These are phyloP conservation scores for Danio albolineatus DNA, from an alignment of 2,797 vertebrate species.

Conservation along the genomic window DNA sequence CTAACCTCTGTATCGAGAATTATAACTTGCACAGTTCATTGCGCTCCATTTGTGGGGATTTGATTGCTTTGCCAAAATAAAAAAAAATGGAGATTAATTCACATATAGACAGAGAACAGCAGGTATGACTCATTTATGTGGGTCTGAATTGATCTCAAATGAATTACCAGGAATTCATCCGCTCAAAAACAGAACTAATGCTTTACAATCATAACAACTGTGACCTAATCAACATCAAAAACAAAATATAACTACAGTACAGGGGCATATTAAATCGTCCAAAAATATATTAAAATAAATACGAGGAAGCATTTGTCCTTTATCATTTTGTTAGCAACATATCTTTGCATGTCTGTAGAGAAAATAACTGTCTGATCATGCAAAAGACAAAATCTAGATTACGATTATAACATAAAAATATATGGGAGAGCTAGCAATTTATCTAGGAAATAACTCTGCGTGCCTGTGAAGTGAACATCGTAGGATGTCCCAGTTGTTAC, in stretches of 20 bases:
- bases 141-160: neutral
- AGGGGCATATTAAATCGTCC: neutral
- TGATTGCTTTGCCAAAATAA: neutral
- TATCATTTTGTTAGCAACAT: constrained; percentile 1
- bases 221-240: constrained; percentile 5
- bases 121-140: constrained; percentile 8
- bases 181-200: constrained; percentile 16
- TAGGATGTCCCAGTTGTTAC: neutral
- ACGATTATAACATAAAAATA: neutral
- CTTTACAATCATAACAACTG: neutral
- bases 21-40: neutral
- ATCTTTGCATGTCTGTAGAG: neutral
- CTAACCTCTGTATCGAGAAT: neutral
- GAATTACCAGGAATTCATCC: neutral
- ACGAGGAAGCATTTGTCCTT: neutral
- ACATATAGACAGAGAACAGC: constrained; percentile 6
- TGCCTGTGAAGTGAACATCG: neutral
- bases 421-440: neutral
- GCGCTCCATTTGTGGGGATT: neutral
- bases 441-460: neutral
- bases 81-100: neutral
- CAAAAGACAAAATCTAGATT: neutral
- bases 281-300: neutral
- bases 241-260: neutral
- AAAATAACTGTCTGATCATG: neutral